These are phyloP conservation scores for Patagioenas fasciata DNA, from an alignment of 2,113 vertebrate genomes.

Conservation along the genomic window DNA sequence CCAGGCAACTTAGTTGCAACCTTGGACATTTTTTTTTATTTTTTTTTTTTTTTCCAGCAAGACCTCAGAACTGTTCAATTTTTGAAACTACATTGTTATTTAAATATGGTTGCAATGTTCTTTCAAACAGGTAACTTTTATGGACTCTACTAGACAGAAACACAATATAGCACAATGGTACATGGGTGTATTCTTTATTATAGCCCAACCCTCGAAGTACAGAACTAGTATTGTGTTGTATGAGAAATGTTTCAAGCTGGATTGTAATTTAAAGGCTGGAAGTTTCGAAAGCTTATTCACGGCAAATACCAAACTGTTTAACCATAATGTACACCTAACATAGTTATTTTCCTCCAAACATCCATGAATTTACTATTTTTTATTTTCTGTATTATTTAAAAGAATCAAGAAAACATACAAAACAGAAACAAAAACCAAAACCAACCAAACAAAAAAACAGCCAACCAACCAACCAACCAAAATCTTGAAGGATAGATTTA, in stretches of 20 bases:
- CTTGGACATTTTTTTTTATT: neutral
- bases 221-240: neutral
- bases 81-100: neutral
- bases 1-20: neutral
- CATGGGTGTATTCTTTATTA: neutral
- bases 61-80: neutral
- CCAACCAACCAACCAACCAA: neutral
- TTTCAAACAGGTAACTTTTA: conserved; percentile 21
- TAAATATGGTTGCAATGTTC: neutral
- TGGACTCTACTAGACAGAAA: neutral
- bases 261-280: neutral
- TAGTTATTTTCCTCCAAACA: neutral
- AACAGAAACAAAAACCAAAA: too few species aligned
- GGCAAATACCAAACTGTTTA: neutral
- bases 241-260: neutral
- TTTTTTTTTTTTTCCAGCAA: neutral
- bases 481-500: neutral
- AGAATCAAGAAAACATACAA: neutral
- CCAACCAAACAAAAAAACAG: too few species aligned
- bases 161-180: neutral
- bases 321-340: neutral
- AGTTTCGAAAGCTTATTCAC: neutral
- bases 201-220: neutral
- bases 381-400: neutral
- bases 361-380: neutral